Conservation (phyloP, 2,888 invertebrate species). For the Stenolophus ochropezus region DNA sequence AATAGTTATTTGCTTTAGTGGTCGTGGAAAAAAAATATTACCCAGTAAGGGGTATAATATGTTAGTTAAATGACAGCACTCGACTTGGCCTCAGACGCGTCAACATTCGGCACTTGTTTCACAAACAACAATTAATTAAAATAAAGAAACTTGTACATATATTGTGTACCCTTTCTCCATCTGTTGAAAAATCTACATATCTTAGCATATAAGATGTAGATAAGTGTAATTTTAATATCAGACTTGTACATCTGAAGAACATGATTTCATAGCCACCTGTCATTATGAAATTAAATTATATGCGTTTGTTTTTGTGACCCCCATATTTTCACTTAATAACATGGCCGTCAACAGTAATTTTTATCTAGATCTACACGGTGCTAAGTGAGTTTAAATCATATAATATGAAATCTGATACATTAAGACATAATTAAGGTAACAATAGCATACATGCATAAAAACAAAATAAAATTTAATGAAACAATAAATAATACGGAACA, state of each 20-base stretch:
- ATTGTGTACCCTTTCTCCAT: neutral
- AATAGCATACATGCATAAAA: neutral
- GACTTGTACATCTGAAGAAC: conserved; percentile 35
- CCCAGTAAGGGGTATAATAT: too few relatives aligned
- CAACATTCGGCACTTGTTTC: too few relatives aligned
- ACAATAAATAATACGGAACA: neutral
- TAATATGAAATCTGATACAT: neutral
- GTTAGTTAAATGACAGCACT: too few relatives aligned
- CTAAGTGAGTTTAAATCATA: conserved; percentile 53
- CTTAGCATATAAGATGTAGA: conserved; percentile 36
- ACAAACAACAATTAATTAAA: too few relatives aligned
- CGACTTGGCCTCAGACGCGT: too few relatives aligned
- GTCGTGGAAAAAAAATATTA: too few relatives aligned
- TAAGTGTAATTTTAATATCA: conserved; percentile 52
- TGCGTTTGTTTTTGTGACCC: conserved; percentile 31
- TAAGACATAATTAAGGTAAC: neutral
- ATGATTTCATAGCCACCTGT: conserved; percentile 49
- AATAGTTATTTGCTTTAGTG: too few relatives aligned
- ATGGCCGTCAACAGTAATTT: conserved; percentile 51
- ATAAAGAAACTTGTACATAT: too few relatives aligned
- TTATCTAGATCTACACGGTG: conserved; percentile 55
- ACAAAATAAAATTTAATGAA: neutral
- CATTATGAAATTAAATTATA: conserved; percentile 42
- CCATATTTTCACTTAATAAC: conserved; percentile 51
- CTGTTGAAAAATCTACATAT: conserved; percentile 23